Evolutionary conservation across 2,113 vertebrate genomes (phyloP).

Genomic region (Sander vitreus): DNA sequence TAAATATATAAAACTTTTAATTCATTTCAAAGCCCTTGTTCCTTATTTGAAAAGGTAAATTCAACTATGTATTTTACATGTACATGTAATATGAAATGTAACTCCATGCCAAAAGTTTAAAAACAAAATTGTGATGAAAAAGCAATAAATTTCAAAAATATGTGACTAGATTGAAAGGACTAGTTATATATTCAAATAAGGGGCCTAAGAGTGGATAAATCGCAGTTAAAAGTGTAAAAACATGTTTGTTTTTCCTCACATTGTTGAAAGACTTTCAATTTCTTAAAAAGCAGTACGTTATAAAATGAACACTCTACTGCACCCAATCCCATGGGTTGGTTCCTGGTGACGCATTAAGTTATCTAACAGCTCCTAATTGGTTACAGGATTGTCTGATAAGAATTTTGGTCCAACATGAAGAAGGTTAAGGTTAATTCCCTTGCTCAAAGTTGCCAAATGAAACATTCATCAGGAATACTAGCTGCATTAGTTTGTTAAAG

Average conservation of each 20-base stretch:
- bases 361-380: slow-evolving; percentile 30
- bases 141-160: slow-evolving; percentile 46
- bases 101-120: slow-evolving; percentile 46
- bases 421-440: slow-evolving; percentile 15
- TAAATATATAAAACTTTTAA: slow-evolving; percentile 61
- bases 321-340: slow-evolving; percentile 23
- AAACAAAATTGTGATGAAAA: slow-evolving; percentile 44
- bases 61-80: slow-evolving; percentile 42
- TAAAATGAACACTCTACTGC: slow-evolving; percentile 33
- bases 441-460: slow-evolving; percentile 35
- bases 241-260: neutral
- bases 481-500: slow-evolving; percentile 41
- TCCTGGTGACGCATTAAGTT: slow-evolving; percentile 30
- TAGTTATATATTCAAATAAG: slow-evolving; percentile 27
- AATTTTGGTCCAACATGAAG: slow-evolving; percentile 44
- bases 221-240: neutral
- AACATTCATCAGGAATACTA: slow-evolving; percentile 45
- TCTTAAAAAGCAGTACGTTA: slow-evolving; percentile 24
- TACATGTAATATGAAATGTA: slow-evolving; percentile 58
- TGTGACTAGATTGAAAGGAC: slow-evolving; percentile 32
- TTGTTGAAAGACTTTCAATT: slow-evolving; percentile 21
- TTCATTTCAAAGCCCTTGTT: slow-evolving; percentile 68
- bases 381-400: slow-evolving; percentile 59
- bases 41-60: slow-evolving; percentile 43
- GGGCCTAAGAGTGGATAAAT: slow-evolving; percentile 2